Conservation (phyloP, 2,113 vertebrate genomes). For the Melanerpes formicivorus region DNA sequence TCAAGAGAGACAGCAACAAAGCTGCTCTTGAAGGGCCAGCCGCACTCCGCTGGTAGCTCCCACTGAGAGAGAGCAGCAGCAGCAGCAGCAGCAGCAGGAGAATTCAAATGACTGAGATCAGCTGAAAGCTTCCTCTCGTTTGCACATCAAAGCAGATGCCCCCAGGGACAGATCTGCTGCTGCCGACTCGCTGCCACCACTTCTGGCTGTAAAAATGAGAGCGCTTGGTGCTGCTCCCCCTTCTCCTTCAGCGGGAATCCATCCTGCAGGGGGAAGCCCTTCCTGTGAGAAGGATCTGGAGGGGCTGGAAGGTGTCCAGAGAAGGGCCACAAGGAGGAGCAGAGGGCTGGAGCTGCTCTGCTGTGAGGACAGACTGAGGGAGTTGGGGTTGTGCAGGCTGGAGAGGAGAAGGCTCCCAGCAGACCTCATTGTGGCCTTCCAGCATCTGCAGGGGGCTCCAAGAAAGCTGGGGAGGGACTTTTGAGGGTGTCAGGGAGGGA, state of each 20-base stretch:
- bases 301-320: too few relatives aligned
- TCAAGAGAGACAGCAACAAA: constrained; percentile 52
- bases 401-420: too few relatives aligned
- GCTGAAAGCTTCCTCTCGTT: constrained; percentile 46
- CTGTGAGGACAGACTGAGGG: too few relatives aligned
- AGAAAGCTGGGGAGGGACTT: too few relatives aligned
- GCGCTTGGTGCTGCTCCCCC: background rate
- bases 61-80: constrained; percentile 2
- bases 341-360: too few relatives aligned
- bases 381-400: too few relatives aligned
- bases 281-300: too few relatives aligned
- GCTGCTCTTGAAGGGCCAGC: constrained; percentile 33
- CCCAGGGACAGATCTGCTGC: constrained; percentile 56
- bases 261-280: too few relatives aligned
- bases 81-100: constrained; percentile 45
- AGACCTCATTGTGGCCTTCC: too few relatives aligned
- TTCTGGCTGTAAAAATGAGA: constrained; percentile 10
- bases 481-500: too few relatives aligned
- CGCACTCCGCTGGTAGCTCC: background rate
- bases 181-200: constrained; percentile 5
- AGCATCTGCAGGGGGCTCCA: too few relatives aligned
- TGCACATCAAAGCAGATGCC: constrained; percentile 57
- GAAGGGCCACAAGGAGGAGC: too few relatives aligned
- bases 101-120: constrained; percentile 64
- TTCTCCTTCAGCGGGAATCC: background rate